These are phyloP conservation scores for Paguma larvata DNA, from an alignment of 2,797 vertebrate genomes.

Conservation along the genomic window DNA sequence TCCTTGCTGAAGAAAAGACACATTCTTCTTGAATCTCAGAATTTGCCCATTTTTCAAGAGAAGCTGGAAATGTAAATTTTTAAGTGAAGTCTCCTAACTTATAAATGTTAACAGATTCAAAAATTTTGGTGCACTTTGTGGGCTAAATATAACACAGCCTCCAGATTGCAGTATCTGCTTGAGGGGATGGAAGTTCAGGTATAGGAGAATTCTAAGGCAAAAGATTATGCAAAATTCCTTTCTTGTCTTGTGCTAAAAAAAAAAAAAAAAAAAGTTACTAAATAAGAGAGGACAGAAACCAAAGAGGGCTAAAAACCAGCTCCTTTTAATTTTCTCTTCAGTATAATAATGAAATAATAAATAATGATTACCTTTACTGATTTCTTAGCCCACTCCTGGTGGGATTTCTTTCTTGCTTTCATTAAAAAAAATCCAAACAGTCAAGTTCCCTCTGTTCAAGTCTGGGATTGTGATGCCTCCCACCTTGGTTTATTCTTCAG, in stretches of 20 bases:
- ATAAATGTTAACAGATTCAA: slow-evolving; percentile 50
- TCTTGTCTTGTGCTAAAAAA: not conserved
- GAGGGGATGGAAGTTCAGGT: not conserved
- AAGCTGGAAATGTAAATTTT: slow-evolving; percentile 31
- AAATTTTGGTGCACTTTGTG: not conserved
- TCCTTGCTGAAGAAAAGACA: not conserved
- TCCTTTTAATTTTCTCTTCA: slow-evolving; percentile 13
- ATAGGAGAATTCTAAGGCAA: not conserved
- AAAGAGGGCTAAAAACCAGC: not conserved
- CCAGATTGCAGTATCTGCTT: not conserved
- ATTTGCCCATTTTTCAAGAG: not conserved
- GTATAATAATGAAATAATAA: not conserved
- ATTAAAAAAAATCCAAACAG: not conserved
- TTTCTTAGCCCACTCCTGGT: not conserved
- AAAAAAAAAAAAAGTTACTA: not conserved
- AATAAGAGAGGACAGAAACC: slow-evolving; percentile 31
- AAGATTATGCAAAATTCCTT: not conserved
- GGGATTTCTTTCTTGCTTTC: not conserved
- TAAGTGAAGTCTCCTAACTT: slow-evolving; percentile 42
- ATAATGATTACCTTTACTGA: not conserved
- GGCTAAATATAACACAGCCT: slow-evolving; percentile 4
- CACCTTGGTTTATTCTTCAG: no score
- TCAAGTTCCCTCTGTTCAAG: not conserved
- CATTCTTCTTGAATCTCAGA: not conserved
- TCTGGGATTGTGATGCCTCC: no score